Base-by-base conservation (phyloP, 2,888 invertebrate genomes). In the Epirrhoe alternata region DNA sequence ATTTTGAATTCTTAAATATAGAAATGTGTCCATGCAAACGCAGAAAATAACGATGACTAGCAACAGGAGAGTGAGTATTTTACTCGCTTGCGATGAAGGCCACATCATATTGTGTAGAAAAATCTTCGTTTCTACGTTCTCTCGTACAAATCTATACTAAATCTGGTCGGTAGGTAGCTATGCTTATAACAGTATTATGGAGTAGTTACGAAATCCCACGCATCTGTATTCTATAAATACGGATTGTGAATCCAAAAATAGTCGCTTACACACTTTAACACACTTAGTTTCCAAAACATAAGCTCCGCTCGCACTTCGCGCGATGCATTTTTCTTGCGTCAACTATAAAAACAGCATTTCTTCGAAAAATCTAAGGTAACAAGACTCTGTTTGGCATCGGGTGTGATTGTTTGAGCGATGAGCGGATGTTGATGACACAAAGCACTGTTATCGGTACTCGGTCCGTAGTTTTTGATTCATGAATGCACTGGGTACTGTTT, bases 81-180 rank as follows among this genome's bases (percentile, higher is more conserved):
- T 96, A 86, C 96, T 96, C 51, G 96, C 94, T 89, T 96, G 95
- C 6, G 96, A 96, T 66, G 96, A 94, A 64, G 96, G 96, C 81
- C 96, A 96, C 90, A 96, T 94, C 96, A 96, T 96, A 77, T 82
- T 89, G 66, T 61, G 5, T 14, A 53, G 17, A 60, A 64, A 57
- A 52, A 62, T 54, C 64, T 54, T 61, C 49, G 64, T 30, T 61
- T 47, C 52, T 47, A 51, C 51, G 49, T 62, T 16, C 30, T 17
- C 53, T 68, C 57, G 53, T 42, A 58, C 54, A 55, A 58, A 67
- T 65, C 38, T 14, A 0, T 42, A 12, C 12, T 10, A 42, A 42
- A 50, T 53, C 53, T 33, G 64, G 53, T 53, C 35, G 14, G 5
- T 35, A 31, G 14, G 8, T 35, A 10, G 1, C n/a, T 8, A 12